These are phyloP conservation scores for Ailuropoda melanoleuca DNA, from an alignment of 2,113 vertebrate genomes.

Conservation along the genomic window DNA sequence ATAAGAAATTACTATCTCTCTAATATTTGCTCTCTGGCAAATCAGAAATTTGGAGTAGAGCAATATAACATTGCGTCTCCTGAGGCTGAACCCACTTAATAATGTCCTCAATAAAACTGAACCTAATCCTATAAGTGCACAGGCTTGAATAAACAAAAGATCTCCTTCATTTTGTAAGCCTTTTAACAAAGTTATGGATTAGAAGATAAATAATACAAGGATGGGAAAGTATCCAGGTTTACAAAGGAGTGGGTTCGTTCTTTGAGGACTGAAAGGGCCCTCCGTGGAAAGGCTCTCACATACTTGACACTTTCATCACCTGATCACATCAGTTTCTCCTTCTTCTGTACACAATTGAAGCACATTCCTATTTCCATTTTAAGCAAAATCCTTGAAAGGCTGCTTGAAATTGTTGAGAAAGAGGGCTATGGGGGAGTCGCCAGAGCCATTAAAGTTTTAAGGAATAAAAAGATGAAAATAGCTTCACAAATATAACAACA, in stretches of 20 bases:
- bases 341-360: not conserved
- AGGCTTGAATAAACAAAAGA: not conserved
- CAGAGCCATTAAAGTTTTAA: not conserved
- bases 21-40: not conserved
- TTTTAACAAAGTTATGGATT: not conserved
- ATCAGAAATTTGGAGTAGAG: slow-evolving; percentile 5
- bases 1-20: not conserved
- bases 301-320: not conserved
- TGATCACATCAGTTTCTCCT: not conserved
- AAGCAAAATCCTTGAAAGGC: not conserved
- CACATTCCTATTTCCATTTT: not conserved
- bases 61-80: not conserved
- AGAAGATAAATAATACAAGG: not conserved
- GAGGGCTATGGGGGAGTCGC: not conserved
- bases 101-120: not conserved
- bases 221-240: not conserved
- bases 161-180: not conserved
- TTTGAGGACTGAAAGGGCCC: accelerated
- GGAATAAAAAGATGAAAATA: not conserved
- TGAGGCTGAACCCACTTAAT: not conserved
- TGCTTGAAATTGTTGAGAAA: not conserved
- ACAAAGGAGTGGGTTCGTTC: not conserved
- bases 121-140: not conserved
- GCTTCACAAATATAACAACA: not conserved
- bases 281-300: not conserved